phyloP scores from a whole-genome alignment of 2,113 vertebrate genomes.

The Acinonyx jubatus region DNA sequence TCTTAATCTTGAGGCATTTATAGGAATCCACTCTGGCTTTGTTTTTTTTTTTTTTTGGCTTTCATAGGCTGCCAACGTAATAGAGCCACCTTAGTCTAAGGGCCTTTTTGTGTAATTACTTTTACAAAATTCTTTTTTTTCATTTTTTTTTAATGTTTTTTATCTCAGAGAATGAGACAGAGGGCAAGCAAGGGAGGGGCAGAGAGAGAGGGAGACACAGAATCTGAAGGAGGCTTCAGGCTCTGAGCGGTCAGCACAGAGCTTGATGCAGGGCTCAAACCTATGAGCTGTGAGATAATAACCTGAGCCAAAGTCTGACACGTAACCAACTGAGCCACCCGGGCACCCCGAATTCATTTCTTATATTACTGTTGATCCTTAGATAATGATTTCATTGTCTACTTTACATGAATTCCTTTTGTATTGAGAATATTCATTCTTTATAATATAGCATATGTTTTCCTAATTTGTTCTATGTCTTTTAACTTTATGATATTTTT shows the following conservation, averaged over 20 bases:
- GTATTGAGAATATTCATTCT: not conserved
- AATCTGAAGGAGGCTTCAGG: no score
- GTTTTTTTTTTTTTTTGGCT: not conserved
- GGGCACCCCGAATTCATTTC: not conserved
- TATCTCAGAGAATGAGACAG: no score
- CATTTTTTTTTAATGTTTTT: no score
- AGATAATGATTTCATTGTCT: not conserved
- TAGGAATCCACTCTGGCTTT: not conserved
- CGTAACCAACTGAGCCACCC: no score
- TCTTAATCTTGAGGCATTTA: not conserved
- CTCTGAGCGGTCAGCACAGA: no score
- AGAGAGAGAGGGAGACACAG: no score
- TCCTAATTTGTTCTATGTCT: not conserved
- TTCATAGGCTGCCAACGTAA: not conserved
- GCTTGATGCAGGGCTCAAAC: no score
- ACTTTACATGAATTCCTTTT: not conserved
- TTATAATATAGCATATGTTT: not conserved
- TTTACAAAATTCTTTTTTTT: not conserved
- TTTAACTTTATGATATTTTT: conserved; percentile 32
- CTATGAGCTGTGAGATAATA: no score
- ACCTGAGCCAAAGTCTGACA: no score
- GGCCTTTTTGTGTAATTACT: not conserved
- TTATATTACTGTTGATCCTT: not conserved
- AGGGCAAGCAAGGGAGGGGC: no score
- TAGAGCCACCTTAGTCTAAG: not conserved